These are phyloP conservation scores for Ruditapes philippinarum DNA, from an alignment of 1,140 invertebrate species.

Conservation along the genomic window DNA sequence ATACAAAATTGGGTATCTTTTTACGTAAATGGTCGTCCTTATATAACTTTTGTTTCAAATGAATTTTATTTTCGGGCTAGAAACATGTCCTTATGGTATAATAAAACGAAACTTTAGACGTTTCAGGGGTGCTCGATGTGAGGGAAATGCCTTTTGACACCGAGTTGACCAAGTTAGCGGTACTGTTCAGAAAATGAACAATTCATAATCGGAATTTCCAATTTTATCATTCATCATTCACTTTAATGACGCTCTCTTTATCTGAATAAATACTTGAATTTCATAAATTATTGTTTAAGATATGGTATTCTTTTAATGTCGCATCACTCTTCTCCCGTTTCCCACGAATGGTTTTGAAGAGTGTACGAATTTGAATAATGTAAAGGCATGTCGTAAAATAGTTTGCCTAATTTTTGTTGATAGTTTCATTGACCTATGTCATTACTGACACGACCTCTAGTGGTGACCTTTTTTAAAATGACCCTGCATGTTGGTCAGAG, in stretches of 20 bases:
- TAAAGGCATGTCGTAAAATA: slow-evolving; percentile 63
- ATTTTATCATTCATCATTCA: slow-evolving; percentile 12
- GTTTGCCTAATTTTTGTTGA: slow-evolving; percentile 68
- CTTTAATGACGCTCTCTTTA: not conserved
- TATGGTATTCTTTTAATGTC: slow-evolving; percentile 17
- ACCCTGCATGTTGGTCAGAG: slow-evolving; percentile 46
- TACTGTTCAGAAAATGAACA: too few relatives aligned
- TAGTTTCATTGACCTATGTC: slow-evolving; percentile 68
- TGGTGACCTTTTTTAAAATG: slow-evolving; percentile 48
- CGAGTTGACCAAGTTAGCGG: too few relatives aligned
- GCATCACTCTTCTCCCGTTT: not conserved
- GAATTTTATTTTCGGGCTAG: too few relatives aligned
- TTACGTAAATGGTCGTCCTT: too few relatives aligned
- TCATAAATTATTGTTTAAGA: slow-evolving; percentile 29
- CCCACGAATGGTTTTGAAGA: slow-evolving; percentile 44
- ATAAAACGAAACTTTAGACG: too few relatives aligned
- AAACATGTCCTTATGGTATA: too few relatives aligned
- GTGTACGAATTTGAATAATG: slow-evolving; percentile 13
- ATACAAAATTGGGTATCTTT: too few relatives aligned
- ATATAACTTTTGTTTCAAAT: too few relatives aligned
- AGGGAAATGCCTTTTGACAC: too few relatives aligned
- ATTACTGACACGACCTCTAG: slow-evolving; percentile 62
- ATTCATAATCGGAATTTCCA: not conserved
- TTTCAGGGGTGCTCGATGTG: too few relatives aligned
- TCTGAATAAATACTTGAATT: slow-evolving; percentile 19